phyloP scores from a whole-genome alignment of 2,888 invertebrate genomes.

The Hoplodrina blanda region DNA sequence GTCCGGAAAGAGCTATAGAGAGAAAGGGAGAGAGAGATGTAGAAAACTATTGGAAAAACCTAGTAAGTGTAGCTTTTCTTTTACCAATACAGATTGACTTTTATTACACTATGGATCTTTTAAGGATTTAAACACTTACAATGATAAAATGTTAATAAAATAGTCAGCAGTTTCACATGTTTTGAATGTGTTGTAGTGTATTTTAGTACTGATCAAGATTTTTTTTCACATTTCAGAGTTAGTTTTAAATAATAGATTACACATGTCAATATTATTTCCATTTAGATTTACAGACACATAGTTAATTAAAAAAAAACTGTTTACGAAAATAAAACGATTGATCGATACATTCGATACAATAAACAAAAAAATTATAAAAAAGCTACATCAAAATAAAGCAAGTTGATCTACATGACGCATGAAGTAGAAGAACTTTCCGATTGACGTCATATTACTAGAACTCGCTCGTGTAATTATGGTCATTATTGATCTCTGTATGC shows the following conservation, averaged over 20 bases:
- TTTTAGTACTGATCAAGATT: too few species aligned
- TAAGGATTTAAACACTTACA: too few species aligned
- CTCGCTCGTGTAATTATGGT: slow-evolving; percentile 25
- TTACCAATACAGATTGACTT: too few species aligned
- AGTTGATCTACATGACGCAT: slow-evolving; percentile 29
- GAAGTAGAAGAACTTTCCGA: slow-evolving; percentile 25
- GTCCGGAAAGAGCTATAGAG: too few species aligned
- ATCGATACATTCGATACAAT: neutral
- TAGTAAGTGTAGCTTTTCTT: neutral
- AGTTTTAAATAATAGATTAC: too few species aligned
- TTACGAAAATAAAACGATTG: neutral
- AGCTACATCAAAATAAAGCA: neutral
- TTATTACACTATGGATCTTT: too few species aligned
- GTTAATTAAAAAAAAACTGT: too few species aligned
- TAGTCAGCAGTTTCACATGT: too few species aligned
- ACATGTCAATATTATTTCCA: too few species aligned
- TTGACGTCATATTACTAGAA: slow-evolving; percentile 51
- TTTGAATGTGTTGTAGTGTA: too few species aligned
- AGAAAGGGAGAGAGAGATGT: neutral
- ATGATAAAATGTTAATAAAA: too few species aligned
- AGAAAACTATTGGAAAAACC: neutral
- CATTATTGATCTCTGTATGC: slow-evolving; percentile 15
- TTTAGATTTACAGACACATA: neutral
- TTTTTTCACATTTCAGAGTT: too few species aligned
- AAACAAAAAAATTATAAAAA: neutral